Base-by-base conservation (phyloP, 2,888 invertebrate genomes). In the Hedychridium roseum region DNA sequence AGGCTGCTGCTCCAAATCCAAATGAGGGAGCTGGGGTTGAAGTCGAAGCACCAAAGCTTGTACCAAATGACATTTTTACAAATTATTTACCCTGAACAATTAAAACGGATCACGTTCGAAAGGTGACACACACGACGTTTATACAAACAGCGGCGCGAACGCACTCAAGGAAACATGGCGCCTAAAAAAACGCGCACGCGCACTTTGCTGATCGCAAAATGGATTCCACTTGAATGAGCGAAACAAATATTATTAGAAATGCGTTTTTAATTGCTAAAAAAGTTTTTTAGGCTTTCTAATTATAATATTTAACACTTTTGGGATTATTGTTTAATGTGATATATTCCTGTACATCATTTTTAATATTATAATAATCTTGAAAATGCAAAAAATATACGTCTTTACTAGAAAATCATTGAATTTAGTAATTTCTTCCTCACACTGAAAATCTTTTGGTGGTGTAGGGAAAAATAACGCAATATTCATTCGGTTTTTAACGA, bases 11-110 rank as follows among this genome's bases (percentile, higher is more conserved):
- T n/a, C 78, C 77, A 42, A 79, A 79, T 30, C 78, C 76, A 53
- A 84, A 81, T 17, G 80, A 79, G 23, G 82, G 80, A 23, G 83
- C 81, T 4, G 83, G 80, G 1, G 84, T 80, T 12, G 84, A 81
- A 36, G 82, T 81, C 30, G 81, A 77, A 36, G 80, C 76, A n/a
- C 84, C 84, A 73, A 79, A 79, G 18, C 75, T 74, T 18, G 65
- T 61, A 2, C 71, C 72, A 40, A 78, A 77, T 32, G 78, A 74
- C 77, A 77, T 78, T 43, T 58, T 54, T 42, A 37, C 32, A 54
- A 42, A 50, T 18, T 38, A 17, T 26, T 28, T 15, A 34, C 34
- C 11, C 4, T 14, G 4, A 6, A 34, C 12, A 28, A 7, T 4
- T 7, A 28, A 4, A 9, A 9, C 30, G 11, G 11, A 28, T n/a